Conservation (phyloP, 35 echinoderm and acorn worm genomes). For the Apostichopus parvimensis region DNA sequence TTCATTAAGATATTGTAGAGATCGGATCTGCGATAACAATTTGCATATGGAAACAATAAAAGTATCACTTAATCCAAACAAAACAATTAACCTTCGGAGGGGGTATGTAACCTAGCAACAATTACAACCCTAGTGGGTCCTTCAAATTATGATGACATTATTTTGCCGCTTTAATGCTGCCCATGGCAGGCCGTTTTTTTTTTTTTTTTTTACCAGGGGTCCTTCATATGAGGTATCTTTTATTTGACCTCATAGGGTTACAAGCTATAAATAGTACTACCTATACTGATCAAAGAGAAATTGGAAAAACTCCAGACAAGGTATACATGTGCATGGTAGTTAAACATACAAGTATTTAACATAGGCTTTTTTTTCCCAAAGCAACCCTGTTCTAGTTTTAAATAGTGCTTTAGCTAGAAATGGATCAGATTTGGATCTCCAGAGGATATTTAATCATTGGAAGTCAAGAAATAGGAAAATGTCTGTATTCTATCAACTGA, state of each 20-base stretch:
- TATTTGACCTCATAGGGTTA: neutral
- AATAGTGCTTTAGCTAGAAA: too few species aligned
- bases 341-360: too few species aligned
- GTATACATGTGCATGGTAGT: too few species aligned
- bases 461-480: too few species aligned
- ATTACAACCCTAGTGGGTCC: neutral
- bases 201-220: neutral
- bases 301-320: too few species aligned
- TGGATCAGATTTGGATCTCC: too few species aligned
- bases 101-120: constrained; percentile 2
- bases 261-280: neutral
- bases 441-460: too few species aligned
- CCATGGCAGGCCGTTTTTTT: neutral
- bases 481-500: too few species aligned
- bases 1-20: too few species aligned
- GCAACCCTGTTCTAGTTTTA: too few species aligned
- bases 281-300: neutral
- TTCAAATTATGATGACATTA: too few species aligned
- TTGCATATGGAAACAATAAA: constrained; percentile 46
- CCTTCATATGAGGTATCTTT: neutral
- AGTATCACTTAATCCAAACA: neutral
- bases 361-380: too few species aligned
- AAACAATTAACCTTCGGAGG: constrained; percentile 2
- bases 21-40: neutral
- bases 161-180: neutral